Conservation (phyloP, 2,113 vertebrate species). For the Serinus canaria region DNA sequence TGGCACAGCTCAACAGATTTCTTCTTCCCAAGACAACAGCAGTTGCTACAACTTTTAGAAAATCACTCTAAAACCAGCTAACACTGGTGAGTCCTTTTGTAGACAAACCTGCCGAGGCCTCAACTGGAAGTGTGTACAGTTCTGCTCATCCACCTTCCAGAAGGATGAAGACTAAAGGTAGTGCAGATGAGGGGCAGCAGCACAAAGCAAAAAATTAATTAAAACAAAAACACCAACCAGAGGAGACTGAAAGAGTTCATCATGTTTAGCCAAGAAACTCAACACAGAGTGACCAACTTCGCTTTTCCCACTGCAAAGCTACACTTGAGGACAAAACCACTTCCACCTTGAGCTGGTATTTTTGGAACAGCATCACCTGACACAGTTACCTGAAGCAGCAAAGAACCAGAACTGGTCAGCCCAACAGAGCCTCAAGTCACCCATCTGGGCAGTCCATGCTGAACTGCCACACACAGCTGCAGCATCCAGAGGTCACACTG, state of each 20-base stretch:
- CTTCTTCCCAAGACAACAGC: not conserved
- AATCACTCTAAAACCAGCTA: not conserved
- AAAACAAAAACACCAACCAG: not conserved
- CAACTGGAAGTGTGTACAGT: fast-evolving
- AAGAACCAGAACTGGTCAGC: not conserved
- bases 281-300: not conserved
- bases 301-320: not conserved
- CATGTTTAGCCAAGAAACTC: not conserved
- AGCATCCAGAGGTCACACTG: not conserved
- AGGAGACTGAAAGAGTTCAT: not conserved
- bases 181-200: not conserved
- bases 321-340: not conserved
- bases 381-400: not conserved
- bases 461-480: not conserved
- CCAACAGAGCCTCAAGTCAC: not conserved
- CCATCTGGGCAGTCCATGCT: not conserved
- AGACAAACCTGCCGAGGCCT: fast-evolving
- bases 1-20: not conserved
- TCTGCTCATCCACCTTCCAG: not conserved
- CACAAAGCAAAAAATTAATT: fast-evolving
- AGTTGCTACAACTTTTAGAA: not conserved
- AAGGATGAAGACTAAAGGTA: not conserved
- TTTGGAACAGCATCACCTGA: not conserved
- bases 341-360: not conserved
- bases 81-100: not conserved